phyloP scores from a whole-genome alignment of 1,140 invertebrate genomes.

The Phenacoccus solenopsis region DNA sequence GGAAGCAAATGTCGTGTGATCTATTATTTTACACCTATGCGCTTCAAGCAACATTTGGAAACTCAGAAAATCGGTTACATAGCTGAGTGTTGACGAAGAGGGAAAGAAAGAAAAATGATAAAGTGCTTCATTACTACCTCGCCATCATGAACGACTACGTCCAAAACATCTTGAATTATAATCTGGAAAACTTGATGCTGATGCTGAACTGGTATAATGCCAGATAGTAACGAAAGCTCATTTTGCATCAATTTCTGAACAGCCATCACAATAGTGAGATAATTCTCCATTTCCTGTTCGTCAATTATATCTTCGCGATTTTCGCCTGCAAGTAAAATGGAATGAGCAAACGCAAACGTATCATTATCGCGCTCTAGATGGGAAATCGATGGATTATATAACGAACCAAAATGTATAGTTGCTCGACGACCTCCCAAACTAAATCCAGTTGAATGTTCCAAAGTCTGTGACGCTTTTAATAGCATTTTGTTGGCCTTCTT shows the following conservation, averaged over 20 bases:
- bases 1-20: too few species aligned
- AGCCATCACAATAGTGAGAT: conserved; percentile 69
- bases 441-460: conserved; percentile 58
- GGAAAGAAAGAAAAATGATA: neutral
- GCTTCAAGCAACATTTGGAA: too few species aligned
- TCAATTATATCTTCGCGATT: conserved; percentile 49
- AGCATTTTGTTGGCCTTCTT: conserved; percentile 78
- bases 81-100: too few species aligned
- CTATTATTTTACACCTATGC: too few species aligned
- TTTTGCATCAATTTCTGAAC: conserved; percentile 79
- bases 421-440: conserved; percentile 41
- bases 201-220: conserved; percentile 67
- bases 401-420: conserved; percentile 27
- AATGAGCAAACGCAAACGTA: neutral
- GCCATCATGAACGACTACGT: conserved; percentile 69
- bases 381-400: neutral
- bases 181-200: conserved; percentile 73
- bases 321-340: conserved; percentile 29
- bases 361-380: neutral
- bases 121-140: conserved; percentile 41
- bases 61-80: too few species aligned
- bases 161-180: conserved; percentile 70
- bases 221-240: conserved; percentile 67
- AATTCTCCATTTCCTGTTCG: conserved; percentile 77
- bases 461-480: conserved; percentile 65